A percentile compares a stretch with the other conserved stretches of the same genome.
Conservation (phyloP, 2,888 invertebrate species). For the Conomelus anceps region DNA sequence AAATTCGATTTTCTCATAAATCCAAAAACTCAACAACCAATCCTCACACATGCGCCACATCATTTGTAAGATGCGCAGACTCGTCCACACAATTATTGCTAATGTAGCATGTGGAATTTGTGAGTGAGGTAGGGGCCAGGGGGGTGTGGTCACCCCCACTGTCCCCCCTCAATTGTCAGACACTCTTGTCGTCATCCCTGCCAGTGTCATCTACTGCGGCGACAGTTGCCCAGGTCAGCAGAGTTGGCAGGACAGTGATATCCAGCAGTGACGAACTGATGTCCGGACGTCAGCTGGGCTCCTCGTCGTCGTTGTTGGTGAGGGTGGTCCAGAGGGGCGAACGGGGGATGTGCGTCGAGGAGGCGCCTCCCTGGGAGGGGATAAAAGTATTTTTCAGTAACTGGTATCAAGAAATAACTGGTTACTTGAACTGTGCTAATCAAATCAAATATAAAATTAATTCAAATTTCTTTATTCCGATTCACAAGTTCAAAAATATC, state of each 20-base stretch:
- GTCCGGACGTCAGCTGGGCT: slow-evolving; percentile 26
- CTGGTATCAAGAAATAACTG: neutral
- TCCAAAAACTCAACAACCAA: neutral
- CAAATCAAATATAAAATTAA: no score
- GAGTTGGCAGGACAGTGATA: slow-evolving; percentile 21
- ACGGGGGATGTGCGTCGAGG: slow-evolving; percentile 21
- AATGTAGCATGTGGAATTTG: neutral
- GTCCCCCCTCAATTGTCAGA: neutral
- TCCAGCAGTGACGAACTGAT: slow-evolving; percentile 23
- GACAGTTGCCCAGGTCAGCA: slow-evolving; percentile 23
- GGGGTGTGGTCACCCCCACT: neutral
- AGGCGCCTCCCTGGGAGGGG: slow-evolving; percentile 22
- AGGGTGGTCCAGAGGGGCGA: slow-evolving; percentile 71
- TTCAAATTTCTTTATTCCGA: no score
- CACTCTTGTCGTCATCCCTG: neutral
- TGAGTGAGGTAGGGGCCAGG: neutral
- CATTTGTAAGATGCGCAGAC: neutral
- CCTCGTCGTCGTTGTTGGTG: slow-evolving; percentile 47
- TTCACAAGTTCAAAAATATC: no score
- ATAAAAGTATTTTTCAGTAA: neutral
- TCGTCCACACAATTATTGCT: neutral
- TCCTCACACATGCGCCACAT: neutral
- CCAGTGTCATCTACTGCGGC: neutral
- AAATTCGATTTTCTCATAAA: neutral
- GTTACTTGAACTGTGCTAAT: no score